phyloP scores from a whole-genome alignment of 1,140 invertebrate species.

The Calliphora vicina region DNA sequence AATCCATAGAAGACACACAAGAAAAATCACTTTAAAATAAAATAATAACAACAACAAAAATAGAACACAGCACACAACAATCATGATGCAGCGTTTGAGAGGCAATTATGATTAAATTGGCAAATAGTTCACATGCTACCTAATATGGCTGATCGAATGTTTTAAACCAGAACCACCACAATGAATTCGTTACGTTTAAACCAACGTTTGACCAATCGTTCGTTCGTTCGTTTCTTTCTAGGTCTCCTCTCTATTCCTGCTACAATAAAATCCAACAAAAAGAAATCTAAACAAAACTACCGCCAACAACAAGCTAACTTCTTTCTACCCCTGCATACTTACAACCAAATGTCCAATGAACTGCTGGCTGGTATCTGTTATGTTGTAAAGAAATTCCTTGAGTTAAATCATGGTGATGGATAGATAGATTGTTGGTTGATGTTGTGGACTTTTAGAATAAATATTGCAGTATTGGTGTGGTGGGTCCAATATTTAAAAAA shows the following conservation, averaged over 20 bases:
- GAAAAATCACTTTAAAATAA: background rate
- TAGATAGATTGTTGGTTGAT: background rate
- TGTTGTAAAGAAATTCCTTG: background rate
- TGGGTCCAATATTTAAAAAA: background rate
- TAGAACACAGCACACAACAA: background rate
- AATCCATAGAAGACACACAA: background rate
- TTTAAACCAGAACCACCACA: slow-evolving; percentile 21
- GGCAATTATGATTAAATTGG: slow-evolving; percentile 43
- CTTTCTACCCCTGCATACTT: background rate
- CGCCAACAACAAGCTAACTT: slow-evolving; percentile 7
- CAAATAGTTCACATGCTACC: slow-evolving; percentile 43
- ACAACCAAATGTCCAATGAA: background rate
- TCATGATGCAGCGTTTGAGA: slow-evolving; percentile 33
- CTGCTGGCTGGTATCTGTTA: background rate
- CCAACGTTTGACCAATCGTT: background rate
- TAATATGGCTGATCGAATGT: slow-evolving; percentile 30
- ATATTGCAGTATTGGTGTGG: background rate
- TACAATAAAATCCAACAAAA: background rate
- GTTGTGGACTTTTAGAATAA: background rate
- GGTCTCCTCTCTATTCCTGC: background rate
- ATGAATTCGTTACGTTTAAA: background rate
- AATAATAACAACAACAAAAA: background rate
- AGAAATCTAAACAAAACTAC: slow-evolving; percentile 11
- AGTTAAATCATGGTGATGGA: slow-evolving; percentile 8
- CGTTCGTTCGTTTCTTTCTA: no score